Evolutionary conservation across 2,888 invertebrate species (phyloP), one percentile per base, ranked within the genome.

Genomic region (Parnassius glacialis): DNA sequence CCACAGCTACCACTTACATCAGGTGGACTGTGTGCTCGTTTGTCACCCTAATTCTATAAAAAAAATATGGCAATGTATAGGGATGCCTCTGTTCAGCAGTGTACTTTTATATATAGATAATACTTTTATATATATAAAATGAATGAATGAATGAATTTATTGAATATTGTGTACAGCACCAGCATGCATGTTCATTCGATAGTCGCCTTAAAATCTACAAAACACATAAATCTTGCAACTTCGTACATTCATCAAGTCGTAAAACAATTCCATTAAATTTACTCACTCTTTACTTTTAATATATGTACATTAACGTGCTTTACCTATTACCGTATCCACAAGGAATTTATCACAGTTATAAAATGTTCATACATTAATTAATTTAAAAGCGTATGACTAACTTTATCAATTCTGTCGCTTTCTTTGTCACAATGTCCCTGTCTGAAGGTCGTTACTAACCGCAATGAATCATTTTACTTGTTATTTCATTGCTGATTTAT

Each of bases 381-480:
- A 47, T 62, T 57, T 53, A 43, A 48, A 54, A n/a, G 47, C 3
- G 50, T 51, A 59, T 62, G 62, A 62, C 59, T 59, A 59, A 62
- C 42, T 12, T 34, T 52, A 52, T 57, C 13, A 45, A 13, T 20
- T 3, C 42, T 34, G 41, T 5, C 11, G 58, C 62, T 62, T 62
- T 62, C 62, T 59, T 62, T 62, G 62, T 62, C 51, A 34, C 57
- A 13, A 5, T 43, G 20, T 25, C 5, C 43, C 43, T 2, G 47
- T 41, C 45, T 53, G 54, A 62, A 54, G 58, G 62, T 58, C 58
- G 54, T 41, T 10, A 20, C 45, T 43, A 58, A 62, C 62, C 57
- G 34, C 52, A 50, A 16, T 62, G 62, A 62, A 44, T 62, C 62
- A 62, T 52, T 47, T 51, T 57, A 45, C 51, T 45, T 11, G 44